Conservation (phyloP, 2,888 invertebrate species). For the Adelphocoris suturalis region DNA sequence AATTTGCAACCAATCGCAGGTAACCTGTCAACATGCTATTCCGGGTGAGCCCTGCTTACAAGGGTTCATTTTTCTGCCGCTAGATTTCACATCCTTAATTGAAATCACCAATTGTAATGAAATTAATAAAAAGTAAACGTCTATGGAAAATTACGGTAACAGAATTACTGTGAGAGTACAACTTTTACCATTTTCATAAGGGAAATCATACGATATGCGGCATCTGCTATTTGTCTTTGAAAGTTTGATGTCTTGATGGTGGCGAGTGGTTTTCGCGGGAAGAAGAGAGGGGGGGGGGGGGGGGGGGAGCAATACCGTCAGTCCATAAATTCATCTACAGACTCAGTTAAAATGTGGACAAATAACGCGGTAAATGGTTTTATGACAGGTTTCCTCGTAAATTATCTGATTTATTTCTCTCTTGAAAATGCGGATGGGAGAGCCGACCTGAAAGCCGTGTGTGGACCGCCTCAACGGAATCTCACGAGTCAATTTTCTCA, state of each 20-base stretch:
- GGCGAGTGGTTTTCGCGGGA: no score
- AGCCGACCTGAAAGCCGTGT: neutral
- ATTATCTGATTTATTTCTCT: conserved; percentile 53
- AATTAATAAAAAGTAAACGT: no score
- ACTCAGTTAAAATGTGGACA: conserved; percentile 42
- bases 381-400: conserved; percentile 18
- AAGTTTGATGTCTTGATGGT: neutral
- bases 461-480: neutral
- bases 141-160: no score
- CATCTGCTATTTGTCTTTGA: neutral
- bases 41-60: no score
- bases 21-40: no score
- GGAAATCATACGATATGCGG: neutral
- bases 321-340: conserved; percentile 36
- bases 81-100: no score
- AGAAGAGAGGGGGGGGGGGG: no score
- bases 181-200: no score
- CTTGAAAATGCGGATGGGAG: conserved; percentile 41
- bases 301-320: neutral
- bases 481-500: conserved; percentile 36
- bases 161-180: no score
- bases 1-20: no score
- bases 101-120: no score
- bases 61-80: no score
- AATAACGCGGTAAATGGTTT: conserved; percentile 22